Conservation (phyloP, 2,113 vertebrate species). For the Cyprinodon brontotheroides region DNA sequence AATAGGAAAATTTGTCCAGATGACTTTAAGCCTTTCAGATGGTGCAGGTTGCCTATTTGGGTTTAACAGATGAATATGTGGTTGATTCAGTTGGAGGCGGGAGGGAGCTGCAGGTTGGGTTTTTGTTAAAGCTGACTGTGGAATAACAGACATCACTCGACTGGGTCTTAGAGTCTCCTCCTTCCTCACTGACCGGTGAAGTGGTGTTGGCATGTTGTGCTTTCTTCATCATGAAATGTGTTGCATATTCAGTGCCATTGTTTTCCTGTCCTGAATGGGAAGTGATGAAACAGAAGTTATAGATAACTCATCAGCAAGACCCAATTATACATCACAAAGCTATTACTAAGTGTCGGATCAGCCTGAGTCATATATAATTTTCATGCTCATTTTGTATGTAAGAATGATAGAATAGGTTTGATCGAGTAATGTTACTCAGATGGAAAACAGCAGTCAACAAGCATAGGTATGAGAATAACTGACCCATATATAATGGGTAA, state of each 20-base stretch:
- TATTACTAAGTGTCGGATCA: too few species aligned
- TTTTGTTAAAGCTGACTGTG: conserved; percentile 35
- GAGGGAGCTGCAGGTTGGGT: neutral
- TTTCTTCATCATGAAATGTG: neutral
- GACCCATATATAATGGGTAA: too few species aligned
- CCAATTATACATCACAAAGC: neutral
- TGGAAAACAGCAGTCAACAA: too few species aligned
- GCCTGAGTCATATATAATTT: too few species aligned
- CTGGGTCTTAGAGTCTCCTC: conserved; percentile 5
- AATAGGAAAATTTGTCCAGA: too few species aligned
- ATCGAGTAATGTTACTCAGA: too few species aligned
- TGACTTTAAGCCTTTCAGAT: neutral
- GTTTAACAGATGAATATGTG: conserved; percentile 27
- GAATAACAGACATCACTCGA: conserved; percentile 42
- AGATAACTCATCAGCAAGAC: neutral
- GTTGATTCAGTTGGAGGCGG: neutral
- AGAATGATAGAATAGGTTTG: too few species aligned
- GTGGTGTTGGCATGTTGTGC: neutral
- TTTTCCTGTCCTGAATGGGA: conserved; percentile 23
- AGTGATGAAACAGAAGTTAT: neutral
- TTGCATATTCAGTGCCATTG: neutral
- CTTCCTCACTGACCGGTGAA: neutral
- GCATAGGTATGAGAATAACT: too few species aligned
- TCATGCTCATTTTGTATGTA: too few species aligned
- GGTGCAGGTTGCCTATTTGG: neutral